Percentiles rank a stretch among this genome's conserved stretches.
phyloP scores from a whole-genome alignment of 2,113 vertebrate species.

The Phrynosoma platyrhinos region DNA sequence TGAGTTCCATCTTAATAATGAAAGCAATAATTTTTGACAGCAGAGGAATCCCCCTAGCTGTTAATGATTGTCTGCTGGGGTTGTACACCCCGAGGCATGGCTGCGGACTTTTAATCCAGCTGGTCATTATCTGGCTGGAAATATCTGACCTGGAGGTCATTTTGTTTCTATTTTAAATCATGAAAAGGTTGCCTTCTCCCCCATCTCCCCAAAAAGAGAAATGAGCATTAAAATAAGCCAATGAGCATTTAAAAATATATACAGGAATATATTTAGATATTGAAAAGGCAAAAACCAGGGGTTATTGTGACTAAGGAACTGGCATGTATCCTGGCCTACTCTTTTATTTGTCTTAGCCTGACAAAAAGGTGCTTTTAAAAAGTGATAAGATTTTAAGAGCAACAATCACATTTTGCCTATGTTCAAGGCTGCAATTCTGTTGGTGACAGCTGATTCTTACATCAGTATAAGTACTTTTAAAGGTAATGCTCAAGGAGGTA shows the following conservation, averaged over 20 bases:
- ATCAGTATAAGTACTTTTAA: too few species aligned
- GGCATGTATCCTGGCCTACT: not conserved
- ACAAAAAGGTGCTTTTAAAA: not conserved
- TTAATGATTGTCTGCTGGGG: conserved; percentile 75
- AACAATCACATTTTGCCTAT: too few species aligned
- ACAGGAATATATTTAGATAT: not conserved
- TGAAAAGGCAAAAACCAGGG: not conserved
- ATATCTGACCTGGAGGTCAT: conserved; percentile 73
- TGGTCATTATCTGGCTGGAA: conserved; percentile 75
- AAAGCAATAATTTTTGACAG: conserved; percentile 73
- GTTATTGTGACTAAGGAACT: not conserved
- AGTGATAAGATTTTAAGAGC: too few species aligned
- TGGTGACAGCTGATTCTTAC: too few species aligned
- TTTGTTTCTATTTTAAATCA: conserved; percentile 74
- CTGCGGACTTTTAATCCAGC: conserved; percentile 75
- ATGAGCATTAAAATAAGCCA: not conserved
- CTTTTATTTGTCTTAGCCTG: not conserved
- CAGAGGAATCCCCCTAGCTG: conserved; percentile 68
- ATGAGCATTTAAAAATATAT: not conserved
- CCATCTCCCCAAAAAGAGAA: not conserved
- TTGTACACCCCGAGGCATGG: conserved; percentile 68
- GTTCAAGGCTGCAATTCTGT: too few species aligned
- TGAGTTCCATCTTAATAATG: conserved; percentile 71
- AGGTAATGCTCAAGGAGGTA: too few species aligned
- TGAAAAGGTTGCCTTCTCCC: conserved; percentile 49